These are phyloP conservation scores for Nothobranchius kuhntae DNA, from an alignment of 2,113 vertebrate species.

Conservation along the genomic window DNA sequence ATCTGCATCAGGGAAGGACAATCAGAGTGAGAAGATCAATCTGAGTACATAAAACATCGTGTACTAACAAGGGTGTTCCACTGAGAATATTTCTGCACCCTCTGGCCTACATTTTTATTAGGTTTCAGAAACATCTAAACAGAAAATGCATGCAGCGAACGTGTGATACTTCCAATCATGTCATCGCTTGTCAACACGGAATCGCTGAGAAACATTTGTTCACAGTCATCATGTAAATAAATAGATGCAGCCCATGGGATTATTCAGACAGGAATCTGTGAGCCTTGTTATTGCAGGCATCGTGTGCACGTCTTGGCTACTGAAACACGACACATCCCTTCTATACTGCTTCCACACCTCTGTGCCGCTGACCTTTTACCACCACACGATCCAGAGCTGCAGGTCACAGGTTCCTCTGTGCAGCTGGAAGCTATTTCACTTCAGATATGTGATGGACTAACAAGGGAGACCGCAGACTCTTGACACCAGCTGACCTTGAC, in stretches of 20 bases:
- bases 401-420: slow-evolving; percentile 10
- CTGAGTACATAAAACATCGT: slow-evolving; percentile 23
- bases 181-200: slow-evolving; percentile 54
- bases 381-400: slow-evolving; percentile 5
- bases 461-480: slow-evolving; percentile 40
- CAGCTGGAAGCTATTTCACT: slow-evolving; percentile 52
- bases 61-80: slow-evolving; percentile 21
- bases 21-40: slow-evolving; percentile 26
- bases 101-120: slow-evolving; percentile 18
- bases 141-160: slow-evolving; percentile 20
- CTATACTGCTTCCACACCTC: slow-evolving; percentile 14
- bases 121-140: slow-evolving; percentile 59
- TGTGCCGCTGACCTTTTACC: neutral
- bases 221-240: slow-evolving; percentile 65
- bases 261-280: slow-evolving; percentile 18
- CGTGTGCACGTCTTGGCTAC: slow-evolving; percentile 29
- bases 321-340: slow-evolving; percentile 5
- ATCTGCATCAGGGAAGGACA: slow-evolving; percentile 29
- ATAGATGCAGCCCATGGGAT: slow-evolving; percentile 38
- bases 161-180: slow-evolving; percentile 21
- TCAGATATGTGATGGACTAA: slow-evolving; percentile 53
- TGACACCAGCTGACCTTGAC: slow-evolving; percentile 55
- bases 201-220: slow-evolving; percentile 41
- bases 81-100: slow-evolving; percentile 10
- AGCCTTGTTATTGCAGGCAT: slow-evolving; percentile 36